Evolutionary conservation across 2,797 vertebrate species (phyloP), one percentile per base, ranked within the genome.

Genomic region (Arremon brunneinucha): DNA sequence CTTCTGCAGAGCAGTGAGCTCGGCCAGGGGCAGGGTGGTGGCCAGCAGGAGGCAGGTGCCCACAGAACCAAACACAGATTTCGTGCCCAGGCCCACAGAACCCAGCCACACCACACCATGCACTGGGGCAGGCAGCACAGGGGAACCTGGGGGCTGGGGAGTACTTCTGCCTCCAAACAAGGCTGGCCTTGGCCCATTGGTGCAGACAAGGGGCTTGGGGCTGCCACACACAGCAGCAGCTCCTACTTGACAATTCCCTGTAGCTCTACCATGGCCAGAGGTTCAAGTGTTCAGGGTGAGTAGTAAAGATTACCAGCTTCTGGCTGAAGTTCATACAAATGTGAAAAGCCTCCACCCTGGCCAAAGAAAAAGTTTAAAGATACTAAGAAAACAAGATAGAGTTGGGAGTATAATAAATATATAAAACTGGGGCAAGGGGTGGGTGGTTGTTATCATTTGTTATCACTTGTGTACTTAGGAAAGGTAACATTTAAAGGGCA

Each of bases 1-100:
- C 30, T 6, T 4, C 26, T 10, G 16, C 7, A 74, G 23, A 6
- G 2, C 24, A 6, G 19, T 1, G 19, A 39, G 30, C 52, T 59
- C 1, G 0, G 28, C 11, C 34, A 12, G 0, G 0, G 16, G 32
- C 55, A 47, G 14, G 19, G 9, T 4, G 27, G 13, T 2, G 8
- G 22, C 26, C 23, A n/a, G 32, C 6, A 47, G 23, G 12, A 49
- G 23, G 49, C 24, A 15, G n/a, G 20, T 9, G 12, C 50, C n/a
- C 24, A 19, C 11, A 28, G 55, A 17, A 32, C 12, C 17, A 57
- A 57, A 26, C 15, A 35, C 56, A 35, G 23, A 34, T 35, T 23
- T 35, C 28, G 20, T 15, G 14, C 37, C 24, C n/a, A 23, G 27
- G 41, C 28, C 23, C 39, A 37, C 11, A 22, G n/a, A 23, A 30